Base-by-base conservation (phyloP, 2,113 vertebrate species). In the human region DNA sequence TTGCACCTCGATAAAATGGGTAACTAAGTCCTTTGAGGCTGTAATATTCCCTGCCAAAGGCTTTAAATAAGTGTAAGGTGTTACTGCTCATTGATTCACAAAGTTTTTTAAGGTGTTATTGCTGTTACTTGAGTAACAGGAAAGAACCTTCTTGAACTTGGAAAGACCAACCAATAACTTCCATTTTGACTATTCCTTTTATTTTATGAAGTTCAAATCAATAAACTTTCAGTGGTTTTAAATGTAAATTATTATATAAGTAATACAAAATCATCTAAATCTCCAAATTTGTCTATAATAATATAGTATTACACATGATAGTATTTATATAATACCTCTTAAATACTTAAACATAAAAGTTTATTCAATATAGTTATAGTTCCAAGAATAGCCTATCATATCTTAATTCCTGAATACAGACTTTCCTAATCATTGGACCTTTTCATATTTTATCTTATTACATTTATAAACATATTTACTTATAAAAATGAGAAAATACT, bases 151-250 rank as follows among this genome's bases (percentile, higher is more conserved):
- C 76, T 73, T 90, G 30, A 80, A 80, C 30, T 55, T 92, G 84
- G 88, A 92, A 86, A 72, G 2, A 35, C 23, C 35, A 90, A 66
- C 35, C 84, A 30, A 86, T 90, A 76, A 70, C 23, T 85, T 92
- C 14, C 8, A 59, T 73, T 92, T 81, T 72, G 25, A 50, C 30
- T 61, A 38, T 70, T 55, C 0, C 32, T 25, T 89, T 89, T 73
- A 38, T 48, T 73, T 50, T 86, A 20, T 64, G 22, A 96, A 93
- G 90, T 92, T 92, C 3, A 84, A 86, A 81, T n/a, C 43, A 83
- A 45, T 52, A 84, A 16, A 79, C 27, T 57, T 59, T 82, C 17
- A 86, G 30, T 40, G 57, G 27, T 78, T 89, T 90, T 76, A 70
- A 75, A 45, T 93, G 30, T 12, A 93, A 95, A 80, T 57, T 70